A percentile compares a stretch with the other conserved stretches of the same genome.
Evolutionary conservation across 2,113 vertebrate species (phyloP).

Genomic region (Pterocles orientalis): DNA sequence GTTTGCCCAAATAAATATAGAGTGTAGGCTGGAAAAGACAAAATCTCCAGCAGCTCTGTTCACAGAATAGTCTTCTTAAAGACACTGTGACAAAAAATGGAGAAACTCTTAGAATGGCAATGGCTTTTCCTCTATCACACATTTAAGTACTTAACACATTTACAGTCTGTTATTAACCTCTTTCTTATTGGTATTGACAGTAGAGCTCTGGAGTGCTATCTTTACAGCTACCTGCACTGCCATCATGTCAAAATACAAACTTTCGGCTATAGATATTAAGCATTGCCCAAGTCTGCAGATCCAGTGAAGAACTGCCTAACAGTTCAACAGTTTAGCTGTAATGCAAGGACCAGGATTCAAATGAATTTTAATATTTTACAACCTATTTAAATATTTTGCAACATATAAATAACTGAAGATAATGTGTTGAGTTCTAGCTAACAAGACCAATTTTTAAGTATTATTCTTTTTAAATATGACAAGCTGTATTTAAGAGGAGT

Average conservation of each 20-base stretch:
- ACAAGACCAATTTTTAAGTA: background rate
- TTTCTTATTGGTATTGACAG: background rate
- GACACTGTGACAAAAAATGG: background rate
- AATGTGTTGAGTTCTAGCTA: background rate
- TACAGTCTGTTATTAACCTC: background rate
- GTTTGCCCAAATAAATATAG: background rate
- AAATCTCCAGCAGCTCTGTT: background rate
- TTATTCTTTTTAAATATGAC: background rate
- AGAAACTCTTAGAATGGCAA: background rate
- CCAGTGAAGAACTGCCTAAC: background rate
- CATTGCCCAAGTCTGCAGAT: background rate
- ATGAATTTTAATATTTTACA: background rate
- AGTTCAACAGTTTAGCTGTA: background rate
- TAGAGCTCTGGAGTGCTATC: background rate
- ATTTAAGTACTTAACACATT: background rate
- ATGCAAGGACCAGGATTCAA: background rate
- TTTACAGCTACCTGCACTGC: background rate
- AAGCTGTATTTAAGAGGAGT: background rate
- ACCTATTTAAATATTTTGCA: background rate
- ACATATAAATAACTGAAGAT: background rate
- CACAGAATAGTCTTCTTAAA: background rate
- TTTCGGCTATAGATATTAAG: background rate
- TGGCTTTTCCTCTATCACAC: background rate
- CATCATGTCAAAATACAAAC: background rate
- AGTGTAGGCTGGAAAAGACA: background rate